Evolutionary conservation across 2,797 vertebrate genomes (phyloP), one percentile per base, ranked within the genome.

Genomic region (Anguilla marmorata): DNA sequence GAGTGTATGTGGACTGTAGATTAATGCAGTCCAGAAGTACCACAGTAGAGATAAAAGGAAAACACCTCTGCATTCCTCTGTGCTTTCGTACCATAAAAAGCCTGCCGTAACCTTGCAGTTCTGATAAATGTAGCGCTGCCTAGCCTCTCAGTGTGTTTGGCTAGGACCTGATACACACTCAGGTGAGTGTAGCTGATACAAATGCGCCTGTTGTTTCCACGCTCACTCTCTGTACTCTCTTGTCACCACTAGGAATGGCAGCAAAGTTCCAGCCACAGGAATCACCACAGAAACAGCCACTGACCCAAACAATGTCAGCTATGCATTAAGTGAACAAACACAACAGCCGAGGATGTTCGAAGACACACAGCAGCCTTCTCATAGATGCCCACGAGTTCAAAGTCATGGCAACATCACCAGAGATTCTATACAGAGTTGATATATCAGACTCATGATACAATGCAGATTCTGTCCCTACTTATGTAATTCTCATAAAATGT

Each of bases 351-450:
- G 52, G 30, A 45, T 11, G 8, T 24, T 37, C 30, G 41, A 24
- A n/a, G 95, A 95, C 93, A 92, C 92, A 93, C 93, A 93, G 30
- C 45, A 37, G 37, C 74, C 16, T 82, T 24, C 41, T 48, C 45
- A 85, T 27, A 37, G 48, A 85, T n/a, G 58, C 76, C 58, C 48
- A 30, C 14, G n/a, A 7, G 8, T 85, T 58, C 24, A 50, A 30
- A 30, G 33, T 37, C n/a, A 85, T 19, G 27, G 45, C 45, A 11
- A 50, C 9, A 11, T 50, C 79, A 48, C 8, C 41, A 50, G 3
- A 58, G 60, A 6, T 82, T 87, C 79, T n/a, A 87, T 45, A 24
- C 41, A 48, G 2, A 52, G 5, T 16, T 14, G 21, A 45, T 19
- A 21, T 41, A 80, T 24, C 27, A 50, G 6, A 8, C 72, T 16